These are phyloP conservation scores for Lampropteryx suffumata DNA, from an alignment of 2,888 invertebrate genomes.

Conservation along the genomic window DNA sequence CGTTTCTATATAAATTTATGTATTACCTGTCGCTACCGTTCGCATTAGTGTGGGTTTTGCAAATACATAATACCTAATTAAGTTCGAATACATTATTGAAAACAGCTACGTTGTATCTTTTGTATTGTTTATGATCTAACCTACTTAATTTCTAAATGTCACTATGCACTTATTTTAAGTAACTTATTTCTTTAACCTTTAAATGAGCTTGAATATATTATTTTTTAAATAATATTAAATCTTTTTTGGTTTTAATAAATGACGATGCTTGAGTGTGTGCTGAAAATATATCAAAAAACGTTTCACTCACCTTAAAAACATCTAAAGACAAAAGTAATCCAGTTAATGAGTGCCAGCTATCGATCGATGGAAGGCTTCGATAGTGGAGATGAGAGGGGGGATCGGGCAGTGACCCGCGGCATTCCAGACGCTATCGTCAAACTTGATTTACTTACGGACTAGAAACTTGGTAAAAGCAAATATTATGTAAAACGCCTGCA, in stretches of 20 bases:
- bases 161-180: background rate
- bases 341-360: constrained; percentile 62
- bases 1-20: constrained; percentile 73
- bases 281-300: too few species aligned
- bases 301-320: background rate
- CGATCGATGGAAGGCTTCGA: constrained; percentile 75
- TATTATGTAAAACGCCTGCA: constrained; percentile 3
- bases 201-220: too few species aligned
- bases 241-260: too few species aligned
- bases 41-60: constrained; percentile 69
- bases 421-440: constrained; percentile 67
- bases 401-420: constrained; percentile 75
- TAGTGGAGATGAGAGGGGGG: constrained; percentile 61
- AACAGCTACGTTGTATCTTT: constrained; percentile 51
- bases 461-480: constrained; percentile 25
- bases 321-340: constrained; percentile 38
- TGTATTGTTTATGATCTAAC: constrained; percentile 45
- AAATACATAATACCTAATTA: constrained; percentile 57
- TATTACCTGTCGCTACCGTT: constrained; percentile 72
- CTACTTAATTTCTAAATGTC: constrained; percentile 33
- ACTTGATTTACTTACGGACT: constrained; percentile 72
- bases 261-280: too few species aligned
- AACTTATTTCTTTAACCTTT: too few species aligned
- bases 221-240: too few species aligned
- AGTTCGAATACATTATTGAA: constrained; percentile 52